Percentiles rank a stretch among this genome's conserved stretches.
These are phyloP conservation scores for Epinephelus fuscoguttatus DNA, from an alignment of 2,113 vertebrate genomes.

Conservation along the genomic window DNA sequence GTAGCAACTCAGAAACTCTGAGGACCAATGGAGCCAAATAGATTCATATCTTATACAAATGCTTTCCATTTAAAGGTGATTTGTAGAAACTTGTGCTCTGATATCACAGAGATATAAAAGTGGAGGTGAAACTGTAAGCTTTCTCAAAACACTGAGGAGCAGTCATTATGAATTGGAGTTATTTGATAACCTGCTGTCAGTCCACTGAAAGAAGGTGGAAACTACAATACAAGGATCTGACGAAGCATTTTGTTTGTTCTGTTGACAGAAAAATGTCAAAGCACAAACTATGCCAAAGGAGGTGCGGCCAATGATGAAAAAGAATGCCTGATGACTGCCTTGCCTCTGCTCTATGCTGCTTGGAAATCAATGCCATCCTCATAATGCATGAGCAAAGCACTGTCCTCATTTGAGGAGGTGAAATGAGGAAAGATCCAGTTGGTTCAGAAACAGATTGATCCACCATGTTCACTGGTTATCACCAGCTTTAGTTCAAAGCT, in stretches of 20 bases:
- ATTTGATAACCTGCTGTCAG: slow-evolving; percentile 20
- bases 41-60: background rate
- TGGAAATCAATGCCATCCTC: slow-evolving; percentile 18
- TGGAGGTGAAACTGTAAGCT: background rate
- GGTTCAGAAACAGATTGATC: slow-evolving; percentile 29
- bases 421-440: slow-evolving; percentile 29
- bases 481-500: slow-evolving; percentile 8
- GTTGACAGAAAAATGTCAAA: slow-evolving; percentile 16
- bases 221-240: background rate
- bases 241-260: slow-evolving; percentile 15
- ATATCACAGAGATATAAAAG: background rate
- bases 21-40: slow-evolving; percentile 14
- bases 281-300: slow-evolving; percentile 9
- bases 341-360: slow-evolving; percentile 8
- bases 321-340: slow-evolving; percentile 49
- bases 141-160: background rate
- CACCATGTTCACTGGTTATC: slow-evolving; percentile 13
- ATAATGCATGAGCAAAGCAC: slow-evolving; percentile 29
- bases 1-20: background rate
- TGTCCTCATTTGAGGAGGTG: slow-evolving; percentile 4
- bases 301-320: slow-evolving; percentile 50
- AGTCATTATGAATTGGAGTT: background rate
- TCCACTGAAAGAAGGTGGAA: slow-evolving; percentile 11
- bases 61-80: background rate
- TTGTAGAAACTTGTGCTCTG: background rate